Conservation (phyloP, 2,797 vertebrate species). For the Aerospiza tachiro region DNA sequence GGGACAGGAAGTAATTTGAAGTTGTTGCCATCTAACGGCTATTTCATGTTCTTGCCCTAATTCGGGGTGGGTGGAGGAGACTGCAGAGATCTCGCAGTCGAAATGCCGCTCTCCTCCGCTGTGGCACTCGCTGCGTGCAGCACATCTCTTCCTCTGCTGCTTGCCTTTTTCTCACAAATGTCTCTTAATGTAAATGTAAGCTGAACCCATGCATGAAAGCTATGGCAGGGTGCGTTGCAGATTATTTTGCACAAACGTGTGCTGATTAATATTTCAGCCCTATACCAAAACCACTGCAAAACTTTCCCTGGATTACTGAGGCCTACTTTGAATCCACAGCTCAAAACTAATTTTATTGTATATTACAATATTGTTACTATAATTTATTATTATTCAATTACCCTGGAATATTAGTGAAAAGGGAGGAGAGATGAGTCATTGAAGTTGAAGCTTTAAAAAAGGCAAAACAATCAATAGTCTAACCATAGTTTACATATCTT, state of each 20-base stretch:
- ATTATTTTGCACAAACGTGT: neutral
- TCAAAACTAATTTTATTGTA: neutral
- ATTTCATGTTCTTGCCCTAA: neutral
- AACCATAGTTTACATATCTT: neutral
- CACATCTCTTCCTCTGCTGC: neutral
- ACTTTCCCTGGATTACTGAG: neutral
- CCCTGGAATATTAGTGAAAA: neutral
- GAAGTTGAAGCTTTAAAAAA: neutral
- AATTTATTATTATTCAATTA: neutral
- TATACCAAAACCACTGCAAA: neutral
- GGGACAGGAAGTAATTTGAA: neutral
- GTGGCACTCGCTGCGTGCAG: neutral
- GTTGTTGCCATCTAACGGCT: slow-evolving; percentile 25
- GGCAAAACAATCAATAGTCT: neutral
- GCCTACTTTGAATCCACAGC: neutral
- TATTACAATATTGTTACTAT: neutral
- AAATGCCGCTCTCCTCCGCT: neutral
- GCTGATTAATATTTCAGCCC: neutral
- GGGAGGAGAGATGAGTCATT: neutral
- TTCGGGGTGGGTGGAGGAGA: fast-evolving
- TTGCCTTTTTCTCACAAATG: neutral
- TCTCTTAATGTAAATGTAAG: neutral
- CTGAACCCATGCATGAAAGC: neutral
- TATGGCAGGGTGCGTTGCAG: neutral
- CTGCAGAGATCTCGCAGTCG: fast-evolving